A percentile compares a stretch with the other conserved stretches of the same genome.
These are phyloP conservation scores for Hesperophylax magnus DNA, from an alignment of 1,140 invertebrate species.

Conservation along the genomic window DNA sequence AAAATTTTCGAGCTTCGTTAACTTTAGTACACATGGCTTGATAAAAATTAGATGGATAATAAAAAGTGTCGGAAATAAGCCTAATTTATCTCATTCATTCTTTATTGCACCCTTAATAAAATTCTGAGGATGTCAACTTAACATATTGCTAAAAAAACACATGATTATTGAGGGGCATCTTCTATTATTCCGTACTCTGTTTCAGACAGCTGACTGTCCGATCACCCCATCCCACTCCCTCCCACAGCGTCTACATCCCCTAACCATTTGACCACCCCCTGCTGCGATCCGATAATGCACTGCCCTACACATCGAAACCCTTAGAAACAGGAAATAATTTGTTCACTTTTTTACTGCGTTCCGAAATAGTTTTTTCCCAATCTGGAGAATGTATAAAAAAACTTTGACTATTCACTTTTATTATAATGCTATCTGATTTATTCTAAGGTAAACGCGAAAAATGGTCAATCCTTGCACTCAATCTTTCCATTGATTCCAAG, in stretches of 20 bases:
- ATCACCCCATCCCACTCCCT: neutral
- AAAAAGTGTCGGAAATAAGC: no score
- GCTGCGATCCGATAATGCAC: constrained; percentile 10
- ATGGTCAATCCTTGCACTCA: no score
- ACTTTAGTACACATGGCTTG: no score
- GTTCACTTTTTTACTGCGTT: neutral
- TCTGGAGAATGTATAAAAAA: neutral
- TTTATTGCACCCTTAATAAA: no score
- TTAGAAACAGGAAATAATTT: constrained; percentile 11
- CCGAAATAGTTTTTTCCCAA: constrained; percentile 1
- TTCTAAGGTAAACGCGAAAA: neutral
- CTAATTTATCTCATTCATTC: no score
- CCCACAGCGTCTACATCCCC: neutral
- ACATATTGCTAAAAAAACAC: no score
- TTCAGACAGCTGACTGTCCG: constrained; percentile 14
- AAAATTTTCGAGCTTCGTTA: no score
- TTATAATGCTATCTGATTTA: neutral
- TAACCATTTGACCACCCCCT: constrained; percentile 18
- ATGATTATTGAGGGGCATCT: no score
- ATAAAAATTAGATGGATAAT: no score
- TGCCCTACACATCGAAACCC: neutral
- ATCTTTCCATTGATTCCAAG: no score
- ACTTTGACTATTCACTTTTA: neutral
- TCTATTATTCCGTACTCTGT: neutral
- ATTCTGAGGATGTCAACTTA: no score